A percentile compares a stretch with the other conserved stretches of the same genome.
Evolutionary conservation across 2,888 invertebrate species (phyloP).

Genomic region (Harmothoe impar): DNA sequence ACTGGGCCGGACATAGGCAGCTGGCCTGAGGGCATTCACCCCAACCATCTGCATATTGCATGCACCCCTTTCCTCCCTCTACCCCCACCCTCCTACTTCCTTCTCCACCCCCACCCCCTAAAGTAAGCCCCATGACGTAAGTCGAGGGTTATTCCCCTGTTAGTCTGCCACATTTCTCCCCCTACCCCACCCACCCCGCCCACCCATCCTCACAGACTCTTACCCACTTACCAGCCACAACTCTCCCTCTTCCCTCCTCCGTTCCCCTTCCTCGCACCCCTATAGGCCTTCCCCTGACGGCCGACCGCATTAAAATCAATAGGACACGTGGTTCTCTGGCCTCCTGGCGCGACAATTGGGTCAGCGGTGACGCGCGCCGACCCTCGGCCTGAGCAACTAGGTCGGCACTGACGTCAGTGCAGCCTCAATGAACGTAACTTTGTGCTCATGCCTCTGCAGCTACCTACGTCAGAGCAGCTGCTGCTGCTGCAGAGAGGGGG

Average conservation of each 20-base stretch:
- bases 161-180: neutral
- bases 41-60: neutral
- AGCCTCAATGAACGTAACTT: constrained; percentile 57
- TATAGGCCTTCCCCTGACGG: constrained; percentile 1
- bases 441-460: constrained; percentile 21
- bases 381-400: neutral
- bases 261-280: no score
- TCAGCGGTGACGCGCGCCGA: constrained; percentile 51
- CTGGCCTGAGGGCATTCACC: neutral
- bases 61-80: neutral
- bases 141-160: neutral
- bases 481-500: neutral
- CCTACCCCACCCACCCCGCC: neutral
- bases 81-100: neutral
- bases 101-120: neutral
- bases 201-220: neutral
- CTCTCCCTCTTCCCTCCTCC: constrained; percentile 30
- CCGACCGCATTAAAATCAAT: constrained; percentile 54
- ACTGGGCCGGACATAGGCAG: no score
- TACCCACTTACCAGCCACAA: neutral
- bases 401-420: constrained; percentile 51
- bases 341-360: constrained; percentile 43
- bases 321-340: constrained; percentile 35
- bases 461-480: constrained; percentile 40
- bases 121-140: neutral